These are phyloP conservation scores for Agriotes lineatus DNA, from an alignment of 2,888 invertebrate species.

Conservation along the genomic window DNA sequence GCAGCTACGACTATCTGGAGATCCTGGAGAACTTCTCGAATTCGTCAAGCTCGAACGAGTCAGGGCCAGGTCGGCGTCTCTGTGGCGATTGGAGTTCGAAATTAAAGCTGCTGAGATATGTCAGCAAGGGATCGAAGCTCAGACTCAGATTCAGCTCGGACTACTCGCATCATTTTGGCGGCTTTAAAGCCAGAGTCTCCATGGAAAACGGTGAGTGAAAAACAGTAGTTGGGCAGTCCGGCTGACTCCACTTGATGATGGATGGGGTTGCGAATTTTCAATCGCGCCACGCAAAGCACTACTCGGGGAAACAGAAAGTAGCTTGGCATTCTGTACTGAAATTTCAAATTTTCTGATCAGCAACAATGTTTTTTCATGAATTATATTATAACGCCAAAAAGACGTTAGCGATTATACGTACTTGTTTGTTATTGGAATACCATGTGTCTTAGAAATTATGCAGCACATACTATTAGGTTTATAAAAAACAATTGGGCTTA, in stretches of 20 bases:
- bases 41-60: constrained; percentile 39
- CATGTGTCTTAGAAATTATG: too few species aligned
- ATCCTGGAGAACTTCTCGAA: constrained; percentile 68
- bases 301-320: background rate
- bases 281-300: background rate
- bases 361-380: too few species aligned
- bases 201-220: constrained; percentile 76
- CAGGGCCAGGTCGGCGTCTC: constrained; percentile 63
- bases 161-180: constrained; percentile 82
- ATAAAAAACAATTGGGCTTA: too few species aligned
- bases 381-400: too few species aligned
- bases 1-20: constrained; percentile 84
- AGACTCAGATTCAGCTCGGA: constrained; percentile 81
- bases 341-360: background rate
- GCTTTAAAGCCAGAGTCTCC: constrained; percentile 79
- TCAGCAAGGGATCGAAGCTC: constrained; percentile 73
- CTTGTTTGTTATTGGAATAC: too few species aligned
- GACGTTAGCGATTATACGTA: too few species aligned
- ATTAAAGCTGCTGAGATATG: constrained; percentile 79
- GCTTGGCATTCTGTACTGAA: too few species aligned
- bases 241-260: background rate
- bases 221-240: background rate
- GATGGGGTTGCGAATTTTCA: background rate
- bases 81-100: constrained; percentile 88
- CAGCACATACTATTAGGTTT: too few species aligned